Percentiles rank a stretch among this genome's conserved stretches.
Evolutionary conservation across 2,113 vertebrate genomes (phyloP).

Genomic region (Dermatemys mawii): DNA sequence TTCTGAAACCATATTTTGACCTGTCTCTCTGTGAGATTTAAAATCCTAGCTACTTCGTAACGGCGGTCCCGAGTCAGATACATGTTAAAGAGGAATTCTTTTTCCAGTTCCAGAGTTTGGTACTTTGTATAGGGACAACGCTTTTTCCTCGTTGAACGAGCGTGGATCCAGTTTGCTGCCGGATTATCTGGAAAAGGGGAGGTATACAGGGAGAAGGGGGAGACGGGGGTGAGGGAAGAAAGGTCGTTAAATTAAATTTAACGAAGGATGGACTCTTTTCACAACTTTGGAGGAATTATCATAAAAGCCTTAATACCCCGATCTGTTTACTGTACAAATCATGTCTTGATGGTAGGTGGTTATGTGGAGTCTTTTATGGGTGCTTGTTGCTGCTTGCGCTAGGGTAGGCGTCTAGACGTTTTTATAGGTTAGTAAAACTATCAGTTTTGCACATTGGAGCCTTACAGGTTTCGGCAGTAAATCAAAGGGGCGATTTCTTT

Average conservation of each 20-base stretch:
- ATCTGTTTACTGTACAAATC: conserved; percentile 82
- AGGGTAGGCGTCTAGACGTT: conserved; percentile 93
- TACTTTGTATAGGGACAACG: conserved; percentile 98
- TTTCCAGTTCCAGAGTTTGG: conserved; percentile 98
- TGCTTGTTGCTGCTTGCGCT: conserved; percentile 86
- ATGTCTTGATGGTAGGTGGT: conserved; percentile 82
- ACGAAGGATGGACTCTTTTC: conserved; percentile 81
- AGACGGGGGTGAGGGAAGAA: conserved; percentile 35
- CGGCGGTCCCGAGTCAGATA: conserved; percentile 97
- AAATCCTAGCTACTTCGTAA: conserved; percentile 96
- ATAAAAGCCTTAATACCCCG: conserved; percentile 80
- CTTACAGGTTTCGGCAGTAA: conserved; percentile 95
- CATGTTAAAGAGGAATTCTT: conserved; percentile 99
- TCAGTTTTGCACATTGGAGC: conserved; percentile 96
- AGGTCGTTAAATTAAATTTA: conserved; percentile 81
- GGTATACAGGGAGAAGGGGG: conserved; percentile 43
- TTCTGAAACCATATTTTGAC: conserved; percentile 99
- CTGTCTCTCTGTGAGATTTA: conserved; percentile 97
- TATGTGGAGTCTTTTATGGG: conserved; percentile 85
- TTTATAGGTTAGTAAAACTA: conserved; percentile 99
- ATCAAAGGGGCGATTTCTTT: conserved; percentile 91
- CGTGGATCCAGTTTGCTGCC: conserved; percentile 98
- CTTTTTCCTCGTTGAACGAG: conserved; percentile 97
- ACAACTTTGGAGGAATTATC: conserved; percentile 82
- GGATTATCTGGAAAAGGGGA: conserved; percentile 89